phyloP scores from a whole-genome alignment of 1,140 invertebrate species.

The Zaprionus africanus region DNA sequence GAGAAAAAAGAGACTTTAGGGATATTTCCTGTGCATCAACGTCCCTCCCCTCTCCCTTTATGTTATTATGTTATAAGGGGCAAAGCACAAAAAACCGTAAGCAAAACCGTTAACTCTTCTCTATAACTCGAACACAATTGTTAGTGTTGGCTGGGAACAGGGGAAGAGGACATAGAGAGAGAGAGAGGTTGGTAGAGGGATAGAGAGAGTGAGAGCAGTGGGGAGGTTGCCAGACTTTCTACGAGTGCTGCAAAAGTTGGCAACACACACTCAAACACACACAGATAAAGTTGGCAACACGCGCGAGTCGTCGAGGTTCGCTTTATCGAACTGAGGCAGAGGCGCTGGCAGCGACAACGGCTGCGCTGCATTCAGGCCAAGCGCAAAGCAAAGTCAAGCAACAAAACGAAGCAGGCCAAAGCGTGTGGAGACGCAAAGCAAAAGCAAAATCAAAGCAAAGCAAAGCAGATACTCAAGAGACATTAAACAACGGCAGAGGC shows the following conservation, averaged over 20 bases:
- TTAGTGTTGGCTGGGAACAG: background rate
- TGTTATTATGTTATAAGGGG: background rate
- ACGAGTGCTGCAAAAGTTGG: conserved; percentile 2
- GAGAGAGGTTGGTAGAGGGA: background rate
- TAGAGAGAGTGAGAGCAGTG: background rate
- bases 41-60: too few relatives aligned
- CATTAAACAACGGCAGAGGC: conserved; percentile 43
- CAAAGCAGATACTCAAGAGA: conserved; percentile 50
- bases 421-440: conserved; percentile 22
- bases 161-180: background rate
- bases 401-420: conserved; percentile 42
- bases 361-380: conserved; percentile 67
- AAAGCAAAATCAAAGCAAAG: conserved; percentile 38
- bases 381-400: conserved; percentile 59
- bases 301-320: conserved; percentile 2
- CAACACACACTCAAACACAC: background rate
- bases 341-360: background rate
- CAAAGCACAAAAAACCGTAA: background rate
- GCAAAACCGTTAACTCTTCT: conserved; percentile 3
- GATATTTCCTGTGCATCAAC: background rate
- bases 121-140: conserved; percentile 7
- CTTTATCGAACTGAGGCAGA: background rate
- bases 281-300: background rate
- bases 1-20: background rate
- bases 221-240: conserved; percentile 12